These are phyloP conservation scores for Leucophenga varia DNA, from an alignment of 1,140 invertebrate species.

Conservation along the genomic window DNA sequence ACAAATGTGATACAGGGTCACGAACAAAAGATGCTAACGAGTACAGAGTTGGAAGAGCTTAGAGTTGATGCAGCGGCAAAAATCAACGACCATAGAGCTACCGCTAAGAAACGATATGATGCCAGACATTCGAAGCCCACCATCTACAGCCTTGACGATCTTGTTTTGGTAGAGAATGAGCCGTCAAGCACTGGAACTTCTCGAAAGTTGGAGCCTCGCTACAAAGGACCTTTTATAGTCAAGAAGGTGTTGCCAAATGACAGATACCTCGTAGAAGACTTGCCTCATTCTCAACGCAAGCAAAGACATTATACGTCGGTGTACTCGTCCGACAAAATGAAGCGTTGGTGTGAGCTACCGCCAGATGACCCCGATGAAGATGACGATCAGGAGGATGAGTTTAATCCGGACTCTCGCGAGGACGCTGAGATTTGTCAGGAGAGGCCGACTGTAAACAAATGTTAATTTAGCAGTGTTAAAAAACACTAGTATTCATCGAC, in stretches of 20 bases:
- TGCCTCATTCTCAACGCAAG: neutral
- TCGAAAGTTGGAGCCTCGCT: conserved; percentile 9
- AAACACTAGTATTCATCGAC: too few species aligned
- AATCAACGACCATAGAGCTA: conserved; percentile 3
- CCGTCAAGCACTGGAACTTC: conserved; percentile 8
- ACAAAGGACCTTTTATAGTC: conserved; percentile 1
- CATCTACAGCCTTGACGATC: conserved; percentile 1
- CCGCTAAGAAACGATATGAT: conserved; percentile 14
- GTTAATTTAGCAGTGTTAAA: too few species aligned
- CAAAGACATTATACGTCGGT: conserved; percentile 1
- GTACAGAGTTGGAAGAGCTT: neutral
- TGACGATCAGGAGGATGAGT: too few species aligned
- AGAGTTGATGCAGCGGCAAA: neutral
- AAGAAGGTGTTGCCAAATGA: neutral
- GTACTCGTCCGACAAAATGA: neutral
- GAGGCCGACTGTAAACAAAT: too few species aligned
- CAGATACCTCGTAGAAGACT: neutral
- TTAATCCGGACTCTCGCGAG: too few species aligned
- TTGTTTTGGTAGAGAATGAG: conserved; percentile 11
- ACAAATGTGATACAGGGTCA: neutral
- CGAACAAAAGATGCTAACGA: neutral
- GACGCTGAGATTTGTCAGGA: too few species aligned
- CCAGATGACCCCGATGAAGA: neutral
- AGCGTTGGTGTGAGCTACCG: conserved; percentile 2
- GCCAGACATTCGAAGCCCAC: conserved; percentile 7